Evolutionary conservation across 1,140 invertebrate genomes (phyloP), one percentile per base, ranked within the genome.

Genomic region (Papilio aristodemus): DNA sequence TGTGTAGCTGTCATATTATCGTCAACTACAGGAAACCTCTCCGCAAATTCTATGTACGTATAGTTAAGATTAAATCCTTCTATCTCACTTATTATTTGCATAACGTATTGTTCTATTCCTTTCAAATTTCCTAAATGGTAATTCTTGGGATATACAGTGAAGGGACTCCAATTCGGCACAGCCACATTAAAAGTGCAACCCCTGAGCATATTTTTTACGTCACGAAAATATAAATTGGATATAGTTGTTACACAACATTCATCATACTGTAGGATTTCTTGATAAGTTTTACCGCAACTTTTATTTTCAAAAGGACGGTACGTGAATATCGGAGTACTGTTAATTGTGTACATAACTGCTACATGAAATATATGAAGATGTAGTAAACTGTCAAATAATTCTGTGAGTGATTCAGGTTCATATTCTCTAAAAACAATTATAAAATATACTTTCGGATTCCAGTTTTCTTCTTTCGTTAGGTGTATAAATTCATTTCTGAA

Each of bases 41-140:
- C 76, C 0, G 59, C 76, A 22, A 77, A 69, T 7, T 78, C 67
- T 14, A 54, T 73, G 43, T 79, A 79, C 36, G 68, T 74, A 11
- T 74, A 77, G 27, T 77, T 77, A 3, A 80, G 14, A 0, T 74
- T 70, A 37, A 89, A 86, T 8, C 79, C 39, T 62, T 81, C 85
- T 43, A 74, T 62, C 60, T 79, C 59, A 17, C 73, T 72, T 22
- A 86, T 58, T 19, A 81, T 36, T 6, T 73, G 32, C 0, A 87
- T 37, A 9, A 81, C 50, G 14, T 76, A 82, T 59, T 89, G 78
- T 63, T 89, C 85, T 19, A 78, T 58, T 22, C 85, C 86, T 1
- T 69, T 25, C 25, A 50, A 0, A 0, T 62, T 17, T 8, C 54
- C 22, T 13, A 38, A 25, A 17, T 59, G n/a, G 5, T 57, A 58